A percentile compares a stretch with the other conserved stretches of the same genome.
Evolutionary conservation across 2,797 vertebrate genomes (phyloP).

Genomic region (Echiichthys vipera): DNA sequence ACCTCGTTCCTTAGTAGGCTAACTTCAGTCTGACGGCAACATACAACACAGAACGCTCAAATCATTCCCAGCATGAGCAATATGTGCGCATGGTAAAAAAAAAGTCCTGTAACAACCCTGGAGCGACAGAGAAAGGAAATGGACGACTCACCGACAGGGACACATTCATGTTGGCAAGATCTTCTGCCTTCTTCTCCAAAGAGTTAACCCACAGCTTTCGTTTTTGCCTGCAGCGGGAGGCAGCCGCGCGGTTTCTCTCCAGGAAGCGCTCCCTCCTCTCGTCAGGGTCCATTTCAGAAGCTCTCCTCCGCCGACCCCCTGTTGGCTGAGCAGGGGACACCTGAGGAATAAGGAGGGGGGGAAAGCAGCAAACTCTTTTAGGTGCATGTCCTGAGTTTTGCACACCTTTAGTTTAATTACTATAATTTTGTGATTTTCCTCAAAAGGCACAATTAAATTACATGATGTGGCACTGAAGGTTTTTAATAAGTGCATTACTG

Average conservation of each 20-base stretch:
- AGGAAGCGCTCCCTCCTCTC: conserved; percentile 94
- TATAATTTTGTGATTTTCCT: not conserved
- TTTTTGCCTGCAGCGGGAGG: conserved; percentile 95
- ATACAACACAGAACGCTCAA: conserved; percentile 37
- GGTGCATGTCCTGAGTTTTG: not conserved
- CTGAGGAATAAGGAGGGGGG: conserved; percentile 69
- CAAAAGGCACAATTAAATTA: not conserved
- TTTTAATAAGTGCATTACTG: not conserved
- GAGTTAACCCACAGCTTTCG: conserved; percentile 96
- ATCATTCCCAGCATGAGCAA: conserved; percentile 21
- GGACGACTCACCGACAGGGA: conserved; percentile 90
- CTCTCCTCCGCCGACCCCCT: conserved; percentile 90
- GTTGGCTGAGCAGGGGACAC: conserved; percentile 96
- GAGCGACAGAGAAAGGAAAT: not conserved
- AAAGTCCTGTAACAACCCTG: not conserved
- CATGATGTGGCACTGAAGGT: not conserved
- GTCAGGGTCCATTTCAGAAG: conserved; percentile 93
- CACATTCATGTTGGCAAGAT: conserved; percentile 93
- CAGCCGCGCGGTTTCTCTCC: conserved; percentile 94
- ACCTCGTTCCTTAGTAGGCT: conserved; percentile 93
- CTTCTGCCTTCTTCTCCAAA: conserved; percentile 96
- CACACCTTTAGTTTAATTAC: not conserved
- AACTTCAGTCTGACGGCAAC: conserved; percentile 89
- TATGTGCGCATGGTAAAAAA: not conserved
- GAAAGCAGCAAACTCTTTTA: not conserved